Base-by-base conservation (phyloP, 2,888 invertebrate genomes). In the Ernsta delagoae region DNA sequence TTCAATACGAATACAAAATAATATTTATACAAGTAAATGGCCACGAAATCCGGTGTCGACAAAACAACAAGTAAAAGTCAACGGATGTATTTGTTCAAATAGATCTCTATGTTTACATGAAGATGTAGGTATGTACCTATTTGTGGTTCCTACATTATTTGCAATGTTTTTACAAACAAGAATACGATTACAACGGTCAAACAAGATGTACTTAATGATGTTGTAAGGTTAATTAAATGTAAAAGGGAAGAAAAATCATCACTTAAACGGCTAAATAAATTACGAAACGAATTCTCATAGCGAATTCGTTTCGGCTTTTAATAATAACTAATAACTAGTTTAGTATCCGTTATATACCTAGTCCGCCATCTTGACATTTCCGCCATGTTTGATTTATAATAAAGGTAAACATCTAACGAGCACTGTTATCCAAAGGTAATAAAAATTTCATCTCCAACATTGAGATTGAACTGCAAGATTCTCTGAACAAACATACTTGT, bases 11-110 rank as follows among this genome's bases (percentile, higher is more conserved):
- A 48, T 39, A 7, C 39, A 39, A 7, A 39, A 39, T 7, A 39
- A 39, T 48, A 12, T 48, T 12, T 48, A 48, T 48, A 11, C 45
- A 48, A 48, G 5, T 48, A 48, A 48, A 48, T 48, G 5, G 12
- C 48, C 48, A 48, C 12, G 48, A 48, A 12, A 48, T 48, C 48
- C 48, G 48, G 12, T 48, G 48, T 48, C 48, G 48, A 6, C 48
- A 12, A 9, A 48, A 48, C 48, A 48, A 12, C 48, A 48, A 48
- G 12, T 48, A 48, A 11, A 48, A 48, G 48, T 48, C 48, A 48
- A 48, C 48, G 12, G 48, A 45, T 45, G n/a, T 45, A 48, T 48
- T 48, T 48, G 12, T 48, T 48, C 48, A 48, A 48, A 48, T 5
- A 48, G 11, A 48, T 16, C 48, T 48, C 48, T 48, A 12, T 48